Evolutionary conservation across 2,113 vertebrate species (phyloP).

Genomic region (Cyphomyrus plagiostoma): DNA sequence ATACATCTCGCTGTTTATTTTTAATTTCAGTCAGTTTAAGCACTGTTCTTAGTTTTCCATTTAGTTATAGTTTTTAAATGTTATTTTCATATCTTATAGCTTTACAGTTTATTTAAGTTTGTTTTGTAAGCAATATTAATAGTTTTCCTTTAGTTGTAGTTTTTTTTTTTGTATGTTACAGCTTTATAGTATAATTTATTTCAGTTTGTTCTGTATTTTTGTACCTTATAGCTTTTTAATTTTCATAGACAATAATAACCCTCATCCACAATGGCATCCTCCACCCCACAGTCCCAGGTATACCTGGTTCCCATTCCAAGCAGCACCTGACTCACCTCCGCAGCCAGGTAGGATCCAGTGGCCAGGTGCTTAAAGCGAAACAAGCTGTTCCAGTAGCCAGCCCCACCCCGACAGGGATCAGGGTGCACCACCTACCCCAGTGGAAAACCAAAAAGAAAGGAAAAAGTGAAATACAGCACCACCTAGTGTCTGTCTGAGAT

Average conservation of each 20-base stretch:
- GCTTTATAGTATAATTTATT: neutral
- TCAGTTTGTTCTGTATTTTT: neutral
- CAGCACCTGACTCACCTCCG: constrained; percentile 75
- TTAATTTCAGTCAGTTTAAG: neutral
- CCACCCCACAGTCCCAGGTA: neutral
- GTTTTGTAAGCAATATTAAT: no score
- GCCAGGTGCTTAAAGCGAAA: constrained; percentile 97
- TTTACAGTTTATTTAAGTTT: neutral
- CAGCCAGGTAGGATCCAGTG: constrained; percentile 90
- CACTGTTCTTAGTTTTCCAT: neutral
- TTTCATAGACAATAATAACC: neutral
- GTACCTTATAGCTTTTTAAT: neutral
- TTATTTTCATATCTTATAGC: neutral
- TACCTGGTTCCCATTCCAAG: neutral
- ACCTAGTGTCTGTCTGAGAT: neutral
- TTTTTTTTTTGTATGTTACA: neutral
- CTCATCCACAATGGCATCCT: neutral
- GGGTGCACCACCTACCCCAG: constrained; percentile 75
- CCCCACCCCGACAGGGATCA: constrained; percentile 89
- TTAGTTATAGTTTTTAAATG: neutral
- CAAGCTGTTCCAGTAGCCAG: constrained; percentile 97
- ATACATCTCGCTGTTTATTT: neutral
- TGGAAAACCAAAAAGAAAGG: neutral
- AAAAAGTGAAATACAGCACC: neutral
- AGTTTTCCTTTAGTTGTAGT: no score